Evolutionary conservation across 2,113 vertebrate species (phyloP).

Genomic region (Xiphophorus hellerii): DNA sequence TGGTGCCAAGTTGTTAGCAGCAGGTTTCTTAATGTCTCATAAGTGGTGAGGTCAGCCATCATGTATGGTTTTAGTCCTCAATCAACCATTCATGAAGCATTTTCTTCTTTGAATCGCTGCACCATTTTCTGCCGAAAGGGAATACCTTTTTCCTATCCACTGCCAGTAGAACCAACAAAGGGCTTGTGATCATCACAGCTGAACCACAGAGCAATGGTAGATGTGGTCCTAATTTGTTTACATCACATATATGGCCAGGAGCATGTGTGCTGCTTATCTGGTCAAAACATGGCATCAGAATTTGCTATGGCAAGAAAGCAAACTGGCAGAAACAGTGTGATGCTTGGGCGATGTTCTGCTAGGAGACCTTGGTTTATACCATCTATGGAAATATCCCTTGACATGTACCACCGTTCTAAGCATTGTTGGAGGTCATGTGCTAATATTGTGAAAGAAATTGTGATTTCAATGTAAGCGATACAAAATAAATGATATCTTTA

Average conservation of each 20-base stretch:
- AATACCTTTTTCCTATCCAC: neutral
- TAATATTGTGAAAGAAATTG: neutral
- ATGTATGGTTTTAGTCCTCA: neutral
- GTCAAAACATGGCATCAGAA: neutral
- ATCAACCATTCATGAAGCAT: too few relatives aligned
- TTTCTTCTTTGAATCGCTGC: too few relatives aligned
- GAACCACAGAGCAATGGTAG: neutral
- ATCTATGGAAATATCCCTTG: neutral
- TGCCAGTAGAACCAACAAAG: neutral
- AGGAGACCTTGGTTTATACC: neutral
- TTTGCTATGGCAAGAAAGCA: neutral
- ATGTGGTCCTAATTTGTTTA: neutral
- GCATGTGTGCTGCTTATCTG: neutral
- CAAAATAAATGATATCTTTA: neutral
- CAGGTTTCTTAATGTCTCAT: neutral
- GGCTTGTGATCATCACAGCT: neutral
- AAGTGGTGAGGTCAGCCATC: neutral
- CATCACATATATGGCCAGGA: neutral
- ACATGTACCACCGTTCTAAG: neutral
- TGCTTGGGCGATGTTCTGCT: neutral
- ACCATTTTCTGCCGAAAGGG: neutral
- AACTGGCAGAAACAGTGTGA: neutral
- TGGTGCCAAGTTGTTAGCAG: neutral
- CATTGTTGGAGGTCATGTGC: neutral
- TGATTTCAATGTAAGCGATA: neutral